Percentiles rank a stretch among this genome's conserved stretches.
Conservation (phyloP, 1,140 invertebrate species). For the Leptestheria dahalacensis region DNA sequence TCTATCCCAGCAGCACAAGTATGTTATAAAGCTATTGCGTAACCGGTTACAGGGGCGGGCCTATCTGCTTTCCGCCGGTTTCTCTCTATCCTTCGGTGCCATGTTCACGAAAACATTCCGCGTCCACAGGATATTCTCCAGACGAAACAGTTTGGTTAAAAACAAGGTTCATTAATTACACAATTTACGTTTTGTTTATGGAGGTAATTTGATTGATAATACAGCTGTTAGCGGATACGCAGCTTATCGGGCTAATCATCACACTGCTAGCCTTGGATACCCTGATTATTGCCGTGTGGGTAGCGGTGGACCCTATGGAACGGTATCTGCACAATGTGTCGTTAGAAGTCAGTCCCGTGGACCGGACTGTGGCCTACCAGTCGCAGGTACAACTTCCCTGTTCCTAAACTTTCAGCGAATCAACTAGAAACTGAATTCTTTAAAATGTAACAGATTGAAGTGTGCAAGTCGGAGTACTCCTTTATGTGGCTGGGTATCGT, state of each 20-base stretch:
- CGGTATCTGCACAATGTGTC: constrained; percentile 66
- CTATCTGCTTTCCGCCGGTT: constrained; percentile 69
- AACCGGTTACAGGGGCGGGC: constrained; percentile 50
- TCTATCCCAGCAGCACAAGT: not conserved
- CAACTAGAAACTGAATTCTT: too few relatives aligned
- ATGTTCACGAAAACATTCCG: constrained; percentile 82
- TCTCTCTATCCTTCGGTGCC: constrained; percentile 71
- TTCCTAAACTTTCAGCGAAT: too few relatives aligned
- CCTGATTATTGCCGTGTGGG: constrained; percentile 61
- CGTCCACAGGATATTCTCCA: constrained; percentile 69
- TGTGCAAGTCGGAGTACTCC: constrained; percentile 69
- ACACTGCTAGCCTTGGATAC: constrained; percentile 59
- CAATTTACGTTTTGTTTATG: too few relatives aligned
- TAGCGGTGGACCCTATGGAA: constrained; percentile 67
- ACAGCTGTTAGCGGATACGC: constrained; percentile 65
- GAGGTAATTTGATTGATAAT: constrained; percentile 1
- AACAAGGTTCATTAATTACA: constrained; percentile 34
- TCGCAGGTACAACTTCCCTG: constrained; percentile 53
- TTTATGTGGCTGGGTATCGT: constrained; percentile 71
- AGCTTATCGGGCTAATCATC: constrained; percentile 61
- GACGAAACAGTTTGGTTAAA: constrained; percentile 45
- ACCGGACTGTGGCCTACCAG: constrained; percentile 67
- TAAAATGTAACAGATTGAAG: constrained; percentile 47
- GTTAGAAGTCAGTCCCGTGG: constrained; percentile 52
- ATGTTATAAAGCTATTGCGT: not conserved